Evolutionary conservation across 2,113 vertebrate species (phyloP), one percentile per base, ranked within the genome.

Genomic region (Opisthocomus hoazin): DNA sequence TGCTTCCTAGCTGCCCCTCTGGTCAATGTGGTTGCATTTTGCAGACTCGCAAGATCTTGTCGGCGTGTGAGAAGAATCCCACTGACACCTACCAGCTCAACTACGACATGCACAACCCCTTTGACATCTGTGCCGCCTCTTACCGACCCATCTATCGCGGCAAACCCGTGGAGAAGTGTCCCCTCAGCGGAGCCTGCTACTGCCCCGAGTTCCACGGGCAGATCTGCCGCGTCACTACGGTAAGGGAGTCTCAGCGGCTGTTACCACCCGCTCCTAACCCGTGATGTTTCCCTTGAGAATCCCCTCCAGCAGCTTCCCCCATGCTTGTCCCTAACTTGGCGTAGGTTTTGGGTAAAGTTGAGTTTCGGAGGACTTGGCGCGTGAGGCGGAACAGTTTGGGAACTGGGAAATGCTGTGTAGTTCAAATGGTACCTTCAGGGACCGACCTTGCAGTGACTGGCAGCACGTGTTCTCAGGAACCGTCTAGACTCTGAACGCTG

Each of bases 91-190:
- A 98, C 95, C 99, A 99, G 97, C 97, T 99, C 85, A 99, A 98
- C 98, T 99, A 99, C 6, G 99, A 99, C 97, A 99, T 99, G 96
- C 99, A 99, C 97, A 99, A 99, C 93, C 99, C 99, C 29, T 99
- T 99, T 12, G 99, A 99, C 96, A 98, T 99, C 96, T 99, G 99
- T 18, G 99, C 98, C 1, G 99, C 99, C 64, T 99, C 99, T 14
- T 99, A 98, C 54, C 98, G 98, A 34, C 99, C 99, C 39, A 98
- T 99, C 84, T 99, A 99, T 94, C 98, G 99, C 3, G 99, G 99
- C 19, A 99, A 99, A 6, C 98, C 99, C 0, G 97, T 99, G 74
- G 99, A 99, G 97, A 99, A 98, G 77, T 99, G 99, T 86, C 99
- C 99, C 0, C 98, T 99, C 41, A 99, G 99, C 1, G 99, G 99